A percentile compares a stretch with the other conserved stretches of the same genome.
These are phyloP conservation scores for Cremastobaeus sp. DNA, from an alignment of 2,888 invertebrate genomes.

Conservation along the genomic window DNA sequence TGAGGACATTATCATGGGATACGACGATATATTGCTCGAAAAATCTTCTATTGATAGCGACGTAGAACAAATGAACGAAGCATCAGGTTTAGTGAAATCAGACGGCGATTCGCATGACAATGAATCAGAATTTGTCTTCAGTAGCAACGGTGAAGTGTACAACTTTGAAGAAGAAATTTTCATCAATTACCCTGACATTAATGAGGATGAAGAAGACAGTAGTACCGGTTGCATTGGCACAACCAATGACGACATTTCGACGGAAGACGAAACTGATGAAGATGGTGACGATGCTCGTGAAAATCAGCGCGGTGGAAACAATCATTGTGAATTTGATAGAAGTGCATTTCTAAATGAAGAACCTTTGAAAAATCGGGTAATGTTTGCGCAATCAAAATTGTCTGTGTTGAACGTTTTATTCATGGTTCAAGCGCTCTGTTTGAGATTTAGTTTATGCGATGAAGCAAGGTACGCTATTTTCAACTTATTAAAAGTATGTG, in stretches of 20 bases:
- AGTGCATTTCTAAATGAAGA: conserved; percentile 4
- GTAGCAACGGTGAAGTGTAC: not conserved
- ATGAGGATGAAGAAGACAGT: conserved; percentile 5
- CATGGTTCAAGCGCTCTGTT: conserved; percentile 10
- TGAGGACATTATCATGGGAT: not conserved
- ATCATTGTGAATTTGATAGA: conserved; percentile 3
- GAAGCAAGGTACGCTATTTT: conserved; percentile 21
- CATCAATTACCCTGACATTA: not conserved
- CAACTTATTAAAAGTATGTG: conserved; percentile 7
- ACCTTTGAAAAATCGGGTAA: conserved; percentile 11
- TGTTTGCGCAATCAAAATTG: conserved; percentile 3
- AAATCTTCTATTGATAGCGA: not conserved
- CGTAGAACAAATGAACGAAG: not conserved
- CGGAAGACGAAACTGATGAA: conserved; percentile 4
- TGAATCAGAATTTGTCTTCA: too few relatives aligned
- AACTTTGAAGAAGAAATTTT: conserved; percentile 1
- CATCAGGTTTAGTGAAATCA: not conserved
- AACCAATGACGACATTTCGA: not conserved
- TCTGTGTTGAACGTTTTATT: conserved; percentile 1
- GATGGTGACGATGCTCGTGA: not conserved
- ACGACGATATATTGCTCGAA: not conserved
- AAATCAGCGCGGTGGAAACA: conserved; percentile 1
- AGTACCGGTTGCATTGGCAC: not conserved
- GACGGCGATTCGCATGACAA: too few relatives aligned
- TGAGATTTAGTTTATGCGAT: conserved; percentile 7